phyloP scores from a whole-genome alignment of 2,888 invertebrate genomes.

The Pseudolycoriella hygida region DNA sequence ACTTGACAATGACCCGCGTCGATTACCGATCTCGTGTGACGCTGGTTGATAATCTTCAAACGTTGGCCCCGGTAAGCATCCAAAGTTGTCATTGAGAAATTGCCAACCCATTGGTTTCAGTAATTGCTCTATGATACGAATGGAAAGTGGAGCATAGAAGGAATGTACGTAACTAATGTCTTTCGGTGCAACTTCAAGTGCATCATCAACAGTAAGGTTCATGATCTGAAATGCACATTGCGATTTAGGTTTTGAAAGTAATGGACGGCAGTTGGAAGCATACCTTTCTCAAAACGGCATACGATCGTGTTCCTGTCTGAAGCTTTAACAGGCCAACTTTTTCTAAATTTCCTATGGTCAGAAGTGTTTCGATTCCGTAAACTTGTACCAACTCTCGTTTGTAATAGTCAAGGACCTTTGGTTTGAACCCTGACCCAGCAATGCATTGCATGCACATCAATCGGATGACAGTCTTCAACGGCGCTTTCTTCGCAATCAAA shows the following conservation, averaged over 20 bases:
- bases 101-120: constrained; percentile 60
- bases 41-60: constrained; percentile 44
- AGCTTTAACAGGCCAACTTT: constrained; percentile 63
- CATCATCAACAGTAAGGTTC: constrained; percentile 74
- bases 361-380: constrained; percentile 70
- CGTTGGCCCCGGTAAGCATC: constrained; percentile 63
- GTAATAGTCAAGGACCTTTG: constrained; percentile 58
- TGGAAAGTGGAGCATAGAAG: constrained; percentile 84
- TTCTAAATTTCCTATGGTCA: constrained; percentile 72
- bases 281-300: constrained; percentile 59
- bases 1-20: constrained; percentile 38
- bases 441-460: constrained; percentile 85
- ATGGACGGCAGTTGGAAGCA: not conserved
- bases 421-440: constrained; percentile 83
- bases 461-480: constrained; percentile 66
- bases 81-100: constrained; percentile 64
- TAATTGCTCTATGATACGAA: constrained; percentile 67
- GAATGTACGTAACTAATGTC: constrained; percentile 87
- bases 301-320: constrained; percentile 55
- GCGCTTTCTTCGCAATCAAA: constrained; percentile 68
- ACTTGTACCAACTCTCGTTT: constrained; percentile 60
- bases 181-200: constrained; percentile 60
- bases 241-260: not conserved
- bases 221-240: constrained; percentile 46
- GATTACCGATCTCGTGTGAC: constrained; percentile 35